Percentiles rank a stretch among this genome's conserved stretches.
Evolutionary conservation across 2,888 invertebrate species (phyloP).

Genomic region (Perdita meconis): DNA sequence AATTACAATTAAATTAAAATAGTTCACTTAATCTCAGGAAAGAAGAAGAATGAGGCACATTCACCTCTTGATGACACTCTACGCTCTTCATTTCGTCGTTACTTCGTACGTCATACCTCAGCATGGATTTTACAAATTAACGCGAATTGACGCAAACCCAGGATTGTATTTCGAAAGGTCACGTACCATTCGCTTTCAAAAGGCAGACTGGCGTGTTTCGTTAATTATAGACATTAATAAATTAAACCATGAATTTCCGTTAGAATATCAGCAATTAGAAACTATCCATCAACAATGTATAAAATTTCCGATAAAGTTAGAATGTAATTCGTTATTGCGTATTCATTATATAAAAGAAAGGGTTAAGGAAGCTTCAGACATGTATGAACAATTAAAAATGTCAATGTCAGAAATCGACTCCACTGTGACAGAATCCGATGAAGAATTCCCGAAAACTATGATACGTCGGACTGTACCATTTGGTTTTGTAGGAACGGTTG

Average conservation of each 20-base stretch:
- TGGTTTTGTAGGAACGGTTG: background rate
- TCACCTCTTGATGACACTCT: background rate
- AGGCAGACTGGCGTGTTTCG: background rate
- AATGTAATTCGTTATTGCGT: background rate
- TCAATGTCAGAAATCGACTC: background rate
- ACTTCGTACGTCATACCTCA: too few relatives aligned
- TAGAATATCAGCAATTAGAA: background rate
- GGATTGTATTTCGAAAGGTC: background rate
- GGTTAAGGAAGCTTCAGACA: background rate
- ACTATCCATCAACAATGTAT: background rate
- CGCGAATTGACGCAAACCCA: background rate
- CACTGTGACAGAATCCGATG: fast-evolving
- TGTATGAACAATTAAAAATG: background rate
- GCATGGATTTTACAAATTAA: background rate
- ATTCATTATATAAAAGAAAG: background rate
- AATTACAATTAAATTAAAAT: background rate
- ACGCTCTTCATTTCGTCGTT: fast-evolving
- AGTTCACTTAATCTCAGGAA: too few relatives aligned
- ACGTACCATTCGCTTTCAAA: background rate
- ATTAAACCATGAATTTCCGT: background rate
- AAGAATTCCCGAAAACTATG: background rate
- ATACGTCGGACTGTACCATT: background rate
- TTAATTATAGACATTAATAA: background rate
- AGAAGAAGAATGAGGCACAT: too few relatives aligned
- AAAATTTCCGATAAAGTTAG: too few relatives aligned